Evolutionary conservation across 2,888 invertebrate genomes (phyloP), one percentile per base, ranked within the genome.

Genomic region (Dynastes maya): DNA sequence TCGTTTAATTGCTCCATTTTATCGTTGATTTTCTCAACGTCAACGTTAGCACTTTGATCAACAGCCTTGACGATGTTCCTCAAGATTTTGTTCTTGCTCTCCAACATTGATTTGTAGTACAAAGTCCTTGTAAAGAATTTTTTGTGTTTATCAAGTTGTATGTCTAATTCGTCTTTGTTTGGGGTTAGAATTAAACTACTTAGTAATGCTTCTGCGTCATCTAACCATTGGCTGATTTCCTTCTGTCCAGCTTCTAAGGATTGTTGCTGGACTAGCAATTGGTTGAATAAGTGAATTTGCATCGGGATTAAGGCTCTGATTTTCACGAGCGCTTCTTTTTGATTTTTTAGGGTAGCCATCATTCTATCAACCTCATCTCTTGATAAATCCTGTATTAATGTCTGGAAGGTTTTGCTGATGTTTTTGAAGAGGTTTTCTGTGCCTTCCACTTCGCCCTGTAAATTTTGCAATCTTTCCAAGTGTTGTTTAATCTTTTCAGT

Each of bases 51-150:
- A 83, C 94, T 94, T 61, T 92, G 91, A 84, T 95, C 93, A 0
- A 96, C 94, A 0, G 95, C 92, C 85, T 94, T 94, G 1, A 95
- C 92, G 67, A 98, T 95, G 86, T 94, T 96, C 86, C 95, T 94
- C 90, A 97, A 94, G 63, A 98, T 95, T 89, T 97, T 97, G 89
- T 97, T 97, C 89, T 97, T 97, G 87, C 96, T 97, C 85, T 98
- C 98, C 79, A 98, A 88, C 95, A 97, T 97, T 0, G 97, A 96
- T 85, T 96, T 96, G 89, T 97, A 97, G 89, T 97, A 97, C 0
- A 96, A 92, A 0, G 95, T 95, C 78, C 97, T 92, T 0, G 96
- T 95, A 89, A 98, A 97, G 91, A 97, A 97, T 9, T 92, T 91
- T 85, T 96, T 96, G 86, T 98, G 94, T 84, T 92, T 92, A 83